These are phyloP conservation scores for Coelopa pilipes DNA, from an alignment of 2,888 invertebrate genomes.

Conservation along the genomic window DNA sequence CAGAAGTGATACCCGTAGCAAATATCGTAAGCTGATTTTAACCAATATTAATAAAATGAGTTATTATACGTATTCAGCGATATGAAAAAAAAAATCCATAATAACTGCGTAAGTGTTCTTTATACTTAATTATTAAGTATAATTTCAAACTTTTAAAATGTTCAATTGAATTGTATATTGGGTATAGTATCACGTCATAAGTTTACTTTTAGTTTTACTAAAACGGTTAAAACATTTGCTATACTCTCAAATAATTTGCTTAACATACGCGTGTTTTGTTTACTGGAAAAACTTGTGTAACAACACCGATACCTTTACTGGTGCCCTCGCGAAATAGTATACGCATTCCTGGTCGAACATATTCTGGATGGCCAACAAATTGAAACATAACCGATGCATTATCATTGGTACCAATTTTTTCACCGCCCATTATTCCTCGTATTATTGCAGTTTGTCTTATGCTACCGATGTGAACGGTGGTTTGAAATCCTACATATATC, in stretches of 20 bases:
- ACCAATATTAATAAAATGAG: conserved; percentile 5
- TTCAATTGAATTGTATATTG: conserved; percentile 45
- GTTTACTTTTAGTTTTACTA: conserved; percentile 6
- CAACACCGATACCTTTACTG: conserved; percentile 87
- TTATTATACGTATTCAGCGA: conserved; percentile 3
- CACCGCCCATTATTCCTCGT: conserved; percentile 74
- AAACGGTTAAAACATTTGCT: not conserved
- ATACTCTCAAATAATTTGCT: not conserved
- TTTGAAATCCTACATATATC: conserved; percentile 86
- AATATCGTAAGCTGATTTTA: conserved; percentile 16
- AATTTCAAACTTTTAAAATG: not conserved
- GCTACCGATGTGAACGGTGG: conserved; percentile 95
- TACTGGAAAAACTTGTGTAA: conserved; percentile 80
- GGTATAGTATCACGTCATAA: conserved; percentile 45
- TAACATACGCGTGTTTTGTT: conserved; percentile 53
- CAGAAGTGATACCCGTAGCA: conserved; percentile 28
- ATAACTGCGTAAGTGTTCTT: conserved; percentile 10
- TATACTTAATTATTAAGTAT: conserved; percentile 27
- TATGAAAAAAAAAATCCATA: conserved; percentile 2
- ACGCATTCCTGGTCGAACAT: conserved; percentile 79
- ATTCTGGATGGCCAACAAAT: conserved; percentile 90
- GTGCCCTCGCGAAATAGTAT: conserved; percentile 85
- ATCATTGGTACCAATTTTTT: conserved; percentile 78
- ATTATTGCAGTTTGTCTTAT: conserved; percentile 95
- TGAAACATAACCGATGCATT: conserved; percentile 87